phyloP scores from a whole-genome alignment of 1,140 invertebrate genomes.

The Drosophila erecta region DNA sequence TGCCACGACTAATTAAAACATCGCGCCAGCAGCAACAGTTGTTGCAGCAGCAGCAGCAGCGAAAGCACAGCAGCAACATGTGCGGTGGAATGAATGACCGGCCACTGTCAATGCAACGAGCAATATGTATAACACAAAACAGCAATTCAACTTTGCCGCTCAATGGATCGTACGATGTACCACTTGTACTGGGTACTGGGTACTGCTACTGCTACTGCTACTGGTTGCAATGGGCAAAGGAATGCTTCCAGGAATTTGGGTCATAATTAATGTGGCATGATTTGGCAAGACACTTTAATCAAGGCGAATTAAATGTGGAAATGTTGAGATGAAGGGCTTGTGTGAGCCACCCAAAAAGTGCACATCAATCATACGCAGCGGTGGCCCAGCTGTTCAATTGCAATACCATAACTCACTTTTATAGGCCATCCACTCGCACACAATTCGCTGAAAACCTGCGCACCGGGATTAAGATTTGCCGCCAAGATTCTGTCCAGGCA shows the following conservation, averaged over 20 bases:
- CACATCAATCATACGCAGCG: slow-evolving; percentile 83
- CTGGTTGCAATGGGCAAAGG: slow-evolving; percentile 7
- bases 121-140: slow-evolving; percentile 51
- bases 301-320: slow-evolving; percentile 49
- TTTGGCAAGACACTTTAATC: slow-evolving; percentile 82
- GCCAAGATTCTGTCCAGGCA: slow-evolving; percentile 65
- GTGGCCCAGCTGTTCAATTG: slow-evolving; percentile 82
- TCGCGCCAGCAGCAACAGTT: slow-evolving; percentile 67
- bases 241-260: slow-evolving; percentile 84
- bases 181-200: too few relatives aligned
- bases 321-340: background rate
- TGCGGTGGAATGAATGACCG: slow-evolving; percentile 63
- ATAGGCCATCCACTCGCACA: slow-evolving; percentile 73
- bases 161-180: slow-evolving; percentile 75
- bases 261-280: slow-evolving; percentile 85
- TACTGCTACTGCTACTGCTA: too few relatives aligned
- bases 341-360: slow-evolving; percentile 15
- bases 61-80: slow-evolving; percentile 59
- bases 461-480: slow-evolving; percentile 84
- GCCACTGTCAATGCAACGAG: slow-evolving; percentile 53
- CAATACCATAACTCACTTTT: slow-evolving; percentile 83
- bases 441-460: slow-evolving; percentile 83
- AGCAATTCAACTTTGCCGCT: slow-evolving; percentile 68
- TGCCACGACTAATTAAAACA: slow-evolving; percentile 84
- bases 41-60: slow-evolving; percentile 11